Conservation (phyloP, 1,140 invertebrate genomes). For the Leptonema lineaticorne region DNA sequence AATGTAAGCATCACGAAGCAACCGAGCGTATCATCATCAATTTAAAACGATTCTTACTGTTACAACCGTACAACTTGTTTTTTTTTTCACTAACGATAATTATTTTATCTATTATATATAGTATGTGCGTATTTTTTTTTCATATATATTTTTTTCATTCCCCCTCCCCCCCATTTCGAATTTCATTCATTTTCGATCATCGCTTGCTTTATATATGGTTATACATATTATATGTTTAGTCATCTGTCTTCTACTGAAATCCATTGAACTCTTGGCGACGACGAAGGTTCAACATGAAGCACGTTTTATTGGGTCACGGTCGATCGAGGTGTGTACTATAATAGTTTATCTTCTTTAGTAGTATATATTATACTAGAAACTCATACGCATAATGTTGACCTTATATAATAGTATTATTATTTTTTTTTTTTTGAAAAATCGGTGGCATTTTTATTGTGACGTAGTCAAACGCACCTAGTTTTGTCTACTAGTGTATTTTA, state of each 20-base stretch:
- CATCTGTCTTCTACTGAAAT: neutral
- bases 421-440: neutral
- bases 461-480: conserved; percentile 3
- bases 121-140: neutral
- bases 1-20: neutral
- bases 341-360: too few species aligned
- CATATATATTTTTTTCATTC: neutral
- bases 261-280: conserved; percentile 6
- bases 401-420: neutral
- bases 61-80: neutral
- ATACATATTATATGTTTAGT: conserved; percentile 5
- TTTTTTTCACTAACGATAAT: neutral
- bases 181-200: conserved; percentile 9
- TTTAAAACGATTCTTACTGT: neutral
- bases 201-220: neutral
- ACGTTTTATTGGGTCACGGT: conserved; percentile 23
- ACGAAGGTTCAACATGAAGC: neutral
- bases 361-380: neutral
- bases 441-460: conserved; percentile 7
- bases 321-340: neutral
- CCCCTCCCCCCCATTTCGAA: neutral
- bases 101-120: too few species aligned
- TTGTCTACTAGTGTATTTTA: neutral
- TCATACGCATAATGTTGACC: neutral
- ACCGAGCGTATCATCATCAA: neutral